Base-by-base conservation (phyloP, 1,140 invertebrate genomes). In the Macrostomum lignano region DNA sequence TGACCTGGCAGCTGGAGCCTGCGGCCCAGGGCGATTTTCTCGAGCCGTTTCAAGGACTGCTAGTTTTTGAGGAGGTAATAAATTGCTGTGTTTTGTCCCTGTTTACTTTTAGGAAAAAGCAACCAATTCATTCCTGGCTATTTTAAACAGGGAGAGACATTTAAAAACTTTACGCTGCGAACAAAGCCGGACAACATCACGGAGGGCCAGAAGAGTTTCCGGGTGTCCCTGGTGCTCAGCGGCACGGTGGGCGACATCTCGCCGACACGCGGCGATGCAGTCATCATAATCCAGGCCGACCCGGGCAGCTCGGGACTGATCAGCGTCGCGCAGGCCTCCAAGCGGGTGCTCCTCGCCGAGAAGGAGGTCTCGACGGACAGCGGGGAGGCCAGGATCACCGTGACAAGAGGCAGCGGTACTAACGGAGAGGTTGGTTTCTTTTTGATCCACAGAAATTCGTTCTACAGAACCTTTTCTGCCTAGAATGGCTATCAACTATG, bases 191-290 rank as follows among this genome's bases (percentile, higher is more conserved):
- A 55, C 25, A 32, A 21, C 7, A 40, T 47, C 6, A 25, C 51
- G 11, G 52, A 55, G 37, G 52, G 52, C 13, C 42, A 45, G 22
- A 49, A 55, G 32, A 35, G 28, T 13, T 55, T 52, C 38, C 31
- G 26, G 10, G 38, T 49, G 6, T 51, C 50, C 7, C 37, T 55
- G 22, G 43, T 47, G 15, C 41, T 48, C 1, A 48, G 45, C 21
- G 44, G 46, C 36, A 52, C 52, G 32, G 50, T 45, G 38, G 52
- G 44, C n/a, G 46, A 51, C 31, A 48, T 55, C 20, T 49, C 49
- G 2, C 41, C 38, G 7, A 45, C 38, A 22, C 33, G 41, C 21
- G 43, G 44, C 7, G 45, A 50, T 38, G 41, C 46, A 14, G 41
- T 31, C 1, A 36, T 55, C 2, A 41, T 44, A 21, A 44, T 55